Conservation (phyloP, 2,888 invertebrate species). For the Argyresthia albistria region DNA sequence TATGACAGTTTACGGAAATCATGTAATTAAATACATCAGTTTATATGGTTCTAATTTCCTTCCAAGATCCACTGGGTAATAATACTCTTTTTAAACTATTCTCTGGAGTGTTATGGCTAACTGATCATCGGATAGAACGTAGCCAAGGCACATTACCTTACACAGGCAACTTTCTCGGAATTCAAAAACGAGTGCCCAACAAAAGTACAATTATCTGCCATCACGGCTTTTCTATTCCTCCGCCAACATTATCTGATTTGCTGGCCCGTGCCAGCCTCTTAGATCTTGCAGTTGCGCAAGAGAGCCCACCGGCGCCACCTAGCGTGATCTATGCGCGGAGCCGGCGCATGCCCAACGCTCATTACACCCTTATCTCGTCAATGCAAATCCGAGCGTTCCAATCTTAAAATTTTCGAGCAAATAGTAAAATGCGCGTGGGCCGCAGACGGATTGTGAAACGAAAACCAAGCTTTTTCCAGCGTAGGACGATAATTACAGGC, state of each 20-base stretch:
- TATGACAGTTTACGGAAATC: too few species aligned
- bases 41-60: too few species aligned
- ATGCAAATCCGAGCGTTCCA: slow-evolving; percentile 54
- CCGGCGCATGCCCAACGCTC: slow-evolving; percentile 25
- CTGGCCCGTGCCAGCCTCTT: neutral
- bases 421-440: slow-evolving; percentile 23
- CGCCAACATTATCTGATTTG: neutral
- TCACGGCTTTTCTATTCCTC: neutral
- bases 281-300: slow-evolving; percentile 31
- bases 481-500: slow-evolving; percentile 59
- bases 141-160: too few species aligned
- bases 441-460: slow-evolving; percentile 50
- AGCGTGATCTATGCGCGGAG: slow-evolving; percentile 55
- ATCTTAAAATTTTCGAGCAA: slow-evolving; percentile 28
- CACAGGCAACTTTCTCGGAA: neutral
- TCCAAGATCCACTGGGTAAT: too few species aligned
- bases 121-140: too few species aligned
- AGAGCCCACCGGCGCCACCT: slow-evolving; percentile 49
- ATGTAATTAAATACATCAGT: too few species aligned
- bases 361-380: slow-evolving; percentile 50
- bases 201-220: neutral
- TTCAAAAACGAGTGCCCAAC: neutral
- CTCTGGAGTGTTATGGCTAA: too few species aligned
- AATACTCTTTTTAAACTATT: too few species aligned
- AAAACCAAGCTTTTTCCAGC: slow-evolving; percentile 45